Base-by-base conservation (phyloP, 2,888 invertebrate species). In the Herminia tarsipennalis region DNA sequence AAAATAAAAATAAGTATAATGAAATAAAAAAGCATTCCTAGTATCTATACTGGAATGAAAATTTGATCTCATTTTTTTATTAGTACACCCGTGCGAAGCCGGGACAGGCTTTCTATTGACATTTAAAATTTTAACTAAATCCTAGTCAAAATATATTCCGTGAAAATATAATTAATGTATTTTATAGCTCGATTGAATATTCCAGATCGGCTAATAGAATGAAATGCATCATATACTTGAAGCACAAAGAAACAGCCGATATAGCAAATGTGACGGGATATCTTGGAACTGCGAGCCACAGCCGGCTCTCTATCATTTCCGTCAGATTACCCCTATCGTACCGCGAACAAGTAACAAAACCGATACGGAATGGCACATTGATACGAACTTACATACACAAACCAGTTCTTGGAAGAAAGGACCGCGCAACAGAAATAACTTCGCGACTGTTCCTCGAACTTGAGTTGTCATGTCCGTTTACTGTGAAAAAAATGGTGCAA, bases 251-350 rank as follows among this genome's bases (percentile, higher is more conserved):
- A 16, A 25, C 25, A 27, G 14, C 10, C 32, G 20, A 32, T 9
- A 29, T 5, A 30, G 38, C 44, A 37, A 38, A 46, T 45, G 44
- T 62, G 47, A 48, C 43, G 35, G 54, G 66, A 65, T 57, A 59
- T 61, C 48, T 41, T 48, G n/a, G n/a, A n/a, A n/a, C n/a, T n/a
- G n/a, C 25, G 54, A 53, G 53, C 38, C 59, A 50, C 65, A 58
- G 43, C 50, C 62, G 49, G 58, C 47, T 56, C 61, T 61, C 52
- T 78, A 81, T 78, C 73, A 70, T 74, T 78, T 81, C 80, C 80
- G 70, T 70, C 62, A 68, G 74, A 77, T 81, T 76, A 70, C 70
- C 64, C 70, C 61, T 66, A 68, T 56, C 51, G 35, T 63, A 66
- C 58, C 64, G 68, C 65, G 59, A 70, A 71, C 63, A 71, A 66